Conservation (phyloP, 1,140 invertebrate genomes). For the Bombyx mandarina region DNA sequence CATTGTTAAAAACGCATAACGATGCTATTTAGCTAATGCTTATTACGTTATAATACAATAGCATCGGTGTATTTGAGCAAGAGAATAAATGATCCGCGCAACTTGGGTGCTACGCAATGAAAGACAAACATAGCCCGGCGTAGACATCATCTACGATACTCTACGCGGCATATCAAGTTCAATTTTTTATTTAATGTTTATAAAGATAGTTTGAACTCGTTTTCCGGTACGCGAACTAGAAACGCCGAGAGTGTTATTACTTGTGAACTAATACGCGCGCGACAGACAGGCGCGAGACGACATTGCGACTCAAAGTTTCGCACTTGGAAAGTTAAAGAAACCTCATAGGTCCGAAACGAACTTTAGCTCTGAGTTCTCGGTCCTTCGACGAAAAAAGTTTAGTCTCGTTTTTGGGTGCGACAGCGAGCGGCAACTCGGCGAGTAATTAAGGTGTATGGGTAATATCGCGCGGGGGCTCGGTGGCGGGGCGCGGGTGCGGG, state of each 20-base stretch:
- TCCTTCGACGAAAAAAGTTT: not conserved
- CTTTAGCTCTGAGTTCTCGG: constrained; percentile 6
- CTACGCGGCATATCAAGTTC: constrained; percentile 24
- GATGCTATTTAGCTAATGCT: too few relatives aligned
- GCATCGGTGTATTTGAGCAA: too few relatives aligned
- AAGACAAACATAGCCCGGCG: not conserved
- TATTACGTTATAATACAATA: too few relatives aligned
- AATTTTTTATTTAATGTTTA: not conserved
- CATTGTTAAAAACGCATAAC: too few relatives aligned
- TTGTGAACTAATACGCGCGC: constrained; percentile 28
- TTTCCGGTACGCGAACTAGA: not conserved
- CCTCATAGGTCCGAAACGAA: constrained; percentile 10
- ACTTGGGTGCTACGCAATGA: too few relatives aligned
- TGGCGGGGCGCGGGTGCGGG: constrained; percentile 12
- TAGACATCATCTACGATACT: constrained; percentile 15
- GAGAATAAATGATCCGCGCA: too few relatives aligned
- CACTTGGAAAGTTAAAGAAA: constrained; percentile 36
- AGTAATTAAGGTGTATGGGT: constrained; percentile 54
- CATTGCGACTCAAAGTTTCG: constrained; percentile 37
- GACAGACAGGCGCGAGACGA: constrained; percentile 44
- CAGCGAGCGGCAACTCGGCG: constrained; percentile 33
- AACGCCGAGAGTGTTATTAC: constrained; percentile 19
- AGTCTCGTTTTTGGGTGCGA: not conserved
- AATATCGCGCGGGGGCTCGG: constrained; percentile 49
- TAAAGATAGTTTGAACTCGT: too few relatives aligned